Evolutionary conservation across 2,113 vertebrate species (phyloP).

Genomic region (Silurus meridionalis): DNA sequence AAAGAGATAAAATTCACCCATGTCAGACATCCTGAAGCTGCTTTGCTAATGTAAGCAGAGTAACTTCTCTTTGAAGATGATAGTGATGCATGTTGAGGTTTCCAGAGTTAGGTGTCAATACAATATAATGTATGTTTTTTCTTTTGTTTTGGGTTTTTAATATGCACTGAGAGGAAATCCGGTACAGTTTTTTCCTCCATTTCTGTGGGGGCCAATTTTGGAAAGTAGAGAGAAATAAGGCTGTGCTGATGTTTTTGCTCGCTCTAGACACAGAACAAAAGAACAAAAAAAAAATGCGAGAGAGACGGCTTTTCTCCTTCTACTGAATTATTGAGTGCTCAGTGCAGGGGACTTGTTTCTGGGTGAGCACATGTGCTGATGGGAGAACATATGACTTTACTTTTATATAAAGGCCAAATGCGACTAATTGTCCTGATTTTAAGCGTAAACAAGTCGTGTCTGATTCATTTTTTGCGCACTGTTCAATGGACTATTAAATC

Average conservation of each 20-base stretch:
- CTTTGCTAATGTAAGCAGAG: slow-evolving; percentile 55
- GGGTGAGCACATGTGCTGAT: slow-evolving; percentile 29
- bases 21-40: slow-evolving; percentile 57
- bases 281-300: slow-evolving; percentile 13
- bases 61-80: slow-evolving; percentile 47
- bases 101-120: slow-evolving; percentile 9
- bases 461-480: slow-evolving; percentile 26
- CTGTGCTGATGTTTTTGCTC: slow-evolving; percentile 28
- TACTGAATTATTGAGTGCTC: slow-evolving; percentile 56
- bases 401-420: slow-evolving; percentile 35
- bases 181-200: slow-evolving; percentile 10
- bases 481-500: not conserved
- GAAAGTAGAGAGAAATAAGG: slow-evolving; percentile 17
- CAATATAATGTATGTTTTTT: slow-evolving; percentile 28
- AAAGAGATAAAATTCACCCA: slow-evolving; percentile 55
- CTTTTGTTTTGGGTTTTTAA: slow-evolving; percentile 20
- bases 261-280: slow-evolving; percentile 31
- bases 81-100: slow-evolving; percentile 30
- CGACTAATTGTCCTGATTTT: slow-evolving; percentile 42
- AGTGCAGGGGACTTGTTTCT: slow-evolving; percentile 52
- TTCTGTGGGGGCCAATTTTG: slow-evolving; percentile 5
- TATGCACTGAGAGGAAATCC: not conserved
- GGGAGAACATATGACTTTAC: slow-evolving; percentile 19
- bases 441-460: slow-evolving; percentile 18
- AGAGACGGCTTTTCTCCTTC: slow-evolving; percentile 37